These are phyloP conservation scores for Pardalotus punctatus DNA, from an alignment of 2,113 vertebrate genomes.

Conservation along the genomic window DNA sequence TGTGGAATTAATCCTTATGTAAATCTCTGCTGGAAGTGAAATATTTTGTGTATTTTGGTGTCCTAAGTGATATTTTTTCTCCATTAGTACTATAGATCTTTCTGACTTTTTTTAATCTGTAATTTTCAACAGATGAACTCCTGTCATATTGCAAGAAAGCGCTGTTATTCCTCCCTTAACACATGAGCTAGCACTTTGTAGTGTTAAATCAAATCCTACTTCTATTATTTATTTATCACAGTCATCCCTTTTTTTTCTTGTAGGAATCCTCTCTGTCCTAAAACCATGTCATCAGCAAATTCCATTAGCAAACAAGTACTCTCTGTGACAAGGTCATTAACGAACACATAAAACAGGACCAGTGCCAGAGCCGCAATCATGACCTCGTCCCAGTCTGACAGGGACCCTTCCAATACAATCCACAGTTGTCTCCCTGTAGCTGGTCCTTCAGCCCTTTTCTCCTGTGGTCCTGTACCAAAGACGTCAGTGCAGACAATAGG, in stretches of 20 bases:
- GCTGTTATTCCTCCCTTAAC: neutral
- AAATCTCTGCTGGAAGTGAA: neutral
- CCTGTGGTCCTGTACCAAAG: neutral
- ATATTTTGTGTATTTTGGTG: neutral
- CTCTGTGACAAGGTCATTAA: neutral
- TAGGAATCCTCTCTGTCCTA: neutral
- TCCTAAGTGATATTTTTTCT: neutral
- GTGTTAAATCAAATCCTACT: neutral
- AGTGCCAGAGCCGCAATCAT: neutral
- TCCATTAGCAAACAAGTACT: neutral
- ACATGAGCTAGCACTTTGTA: neutral
- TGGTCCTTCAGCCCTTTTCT: neutral
- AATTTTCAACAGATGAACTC: neutral
- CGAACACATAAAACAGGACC: accelerated
- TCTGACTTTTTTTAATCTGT: neutral
- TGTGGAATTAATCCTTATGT: neutral
- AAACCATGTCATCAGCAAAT: neutral
- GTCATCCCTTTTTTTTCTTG: neutral
- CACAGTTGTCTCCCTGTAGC: neutral
- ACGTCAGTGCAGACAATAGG: neutral
- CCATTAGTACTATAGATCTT: neutral
- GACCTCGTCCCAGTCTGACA: neutral
- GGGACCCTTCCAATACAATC: neutral
- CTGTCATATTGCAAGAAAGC: neutral
- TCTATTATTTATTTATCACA: neutral